These are phyloP conservation scores for Chrysodeixis includens DNA, from an alignment of 2,888 invertebrate species.

Conservation along the genomic window DNA sequence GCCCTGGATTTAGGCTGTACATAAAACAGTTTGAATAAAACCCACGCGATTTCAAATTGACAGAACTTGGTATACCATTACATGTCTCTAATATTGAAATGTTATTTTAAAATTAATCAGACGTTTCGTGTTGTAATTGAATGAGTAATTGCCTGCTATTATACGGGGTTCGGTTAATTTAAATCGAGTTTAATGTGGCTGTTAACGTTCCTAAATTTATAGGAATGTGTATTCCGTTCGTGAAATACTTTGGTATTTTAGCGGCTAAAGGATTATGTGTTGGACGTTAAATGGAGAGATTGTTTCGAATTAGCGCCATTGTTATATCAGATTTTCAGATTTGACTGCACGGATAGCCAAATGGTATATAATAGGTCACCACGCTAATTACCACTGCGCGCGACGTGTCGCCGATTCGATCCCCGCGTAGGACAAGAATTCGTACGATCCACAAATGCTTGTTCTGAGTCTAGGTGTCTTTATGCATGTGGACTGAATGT, in stretches of 20 bases:
- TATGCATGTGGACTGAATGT: too few relatives aligned
- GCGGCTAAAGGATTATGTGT: neutral
- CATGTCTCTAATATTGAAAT: constrained; percentile 31
- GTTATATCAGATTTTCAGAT: too few relatives aligned
- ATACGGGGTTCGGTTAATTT: constrained; percentile 21
- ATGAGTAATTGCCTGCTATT: constrained; percentile 36
- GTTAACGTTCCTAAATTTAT: constrained; percentile 23
- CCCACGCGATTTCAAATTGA: constrained; percentile 38
- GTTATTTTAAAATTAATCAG: constrained; percentile 38
- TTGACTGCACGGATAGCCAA: too few relatives aligned
- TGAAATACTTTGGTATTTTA: constrained; percentile 3
- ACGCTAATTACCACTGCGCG: too few relatives aligned
- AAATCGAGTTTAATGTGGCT: constrained; percentile 19
- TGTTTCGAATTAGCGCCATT: too few relatives aligned
- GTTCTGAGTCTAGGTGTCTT: too few relatives aligned
- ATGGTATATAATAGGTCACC: too few relatives aligned
- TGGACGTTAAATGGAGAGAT: neutral
- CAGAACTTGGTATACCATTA: constrained; percentile 29
- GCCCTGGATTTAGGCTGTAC: constrained; percentile 35
- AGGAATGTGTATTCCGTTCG: neutral
- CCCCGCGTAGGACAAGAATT: too few relatives aligned
- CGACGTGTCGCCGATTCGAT: too few relatives aligned
- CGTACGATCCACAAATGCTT: too few relatives aligned
- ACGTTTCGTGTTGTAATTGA: constrained; percentile 39
- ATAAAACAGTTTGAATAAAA: constrained; percentile 28